Evolutionary conservation across 1,140 invertebrate species (phyloP).

Genomic region (Megathymus violae): DNA sequence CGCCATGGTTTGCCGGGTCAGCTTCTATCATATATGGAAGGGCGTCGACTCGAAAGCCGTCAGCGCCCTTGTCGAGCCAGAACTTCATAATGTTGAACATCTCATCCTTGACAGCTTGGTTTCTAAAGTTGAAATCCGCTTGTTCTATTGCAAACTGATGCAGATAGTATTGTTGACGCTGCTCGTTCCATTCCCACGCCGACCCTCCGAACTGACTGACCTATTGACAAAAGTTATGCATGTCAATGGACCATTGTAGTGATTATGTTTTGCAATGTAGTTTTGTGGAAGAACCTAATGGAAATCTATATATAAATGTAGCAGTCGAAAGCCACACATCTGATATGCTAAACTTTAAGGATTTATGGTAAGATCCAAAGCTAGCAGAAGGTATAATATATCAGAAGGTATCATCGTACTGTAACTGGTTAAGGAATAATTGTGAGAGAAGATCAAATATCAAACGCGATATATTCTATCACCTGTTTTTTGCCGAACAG

Average conservation of each 20-base stretch:
- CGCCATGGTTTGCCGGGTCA: constrained; percentile 76
- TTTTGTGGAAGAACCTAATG: no score
- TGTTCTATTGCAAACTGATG: constrained; percentile 87
- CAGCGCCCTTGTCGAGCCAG: constrained; percentile 88
- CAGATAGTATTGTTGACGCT: constrained; percentile 87
- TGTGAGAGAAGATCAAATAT: no score
- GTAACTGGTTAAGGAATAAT: no score
- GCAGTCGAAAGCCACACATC: no score
- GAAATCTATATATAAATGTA: no score
- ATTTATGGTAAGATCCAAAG: no score
- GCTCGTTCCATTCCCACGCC: constrained; percentile 87
- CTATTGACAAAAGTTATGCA: constrained; percentile 41
- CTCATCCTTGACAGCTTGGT: constrained; percentile 81
- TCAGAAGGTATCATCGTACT: no score
- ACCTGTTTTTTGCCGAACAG: no score
- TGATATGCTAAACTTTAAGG: no score
- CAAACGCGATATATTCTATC: no score
- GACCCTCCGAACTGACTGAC: constrained; percentile 84
- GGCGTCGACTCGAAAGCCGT: constrained; percentile 89
- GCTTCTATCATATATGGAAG: constrained; percentile 86
- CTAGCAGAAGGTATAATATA: no score
- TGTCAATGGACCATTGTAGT: background rate
- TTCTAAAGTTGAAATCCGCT: constrained; percentile 89
- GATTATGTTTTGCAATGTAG: no score
- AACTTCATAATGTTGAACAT: constrained; percentile 85